phyloP scores from a whole-genome alignment of 1,140 invertebrate species.

The Dendrolimus punctatus region DNA sequence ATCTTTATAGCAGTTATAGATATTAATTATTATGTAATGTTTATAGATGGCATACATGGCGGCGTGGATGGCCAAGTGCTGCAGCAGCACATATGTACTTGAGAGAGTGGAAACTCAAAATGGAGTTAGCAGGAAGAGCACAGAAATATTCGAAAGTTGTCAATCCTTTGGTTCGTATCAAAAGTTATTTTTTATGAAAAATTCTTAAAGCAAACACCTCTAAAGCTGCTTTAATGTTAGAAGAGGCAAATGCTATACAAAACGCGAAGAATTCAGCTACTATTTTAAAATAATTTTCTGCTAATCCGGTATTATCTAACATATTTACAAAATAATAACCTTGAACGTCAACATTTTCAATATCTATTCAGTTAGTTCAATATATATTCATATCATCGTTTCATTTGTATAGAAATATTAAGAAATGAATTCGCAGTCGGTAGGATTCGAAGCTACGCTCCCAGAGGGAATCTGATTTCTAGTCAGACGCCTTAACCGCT shows the following conservation, averaged over 20 bases:
- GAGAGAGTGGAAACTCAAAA: slow-evolving; percentile 56
- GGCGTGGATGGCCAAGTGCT: slow-evolving; percentile 49
- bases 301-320: too few species aligned
- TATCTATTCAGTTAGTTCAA: too few species aligned
- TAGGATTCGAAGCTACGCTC: slow-evolving; percentile 91
- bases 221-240: too few species aligned
- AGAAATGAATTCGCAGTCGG: slow-evolving; percentile 75
- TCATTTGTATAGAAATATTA: too few species aligned
- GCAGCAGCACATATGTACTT: slow-evolving; percentile 57
- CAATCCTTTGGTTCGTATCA: slow-evolving; percentile 42
- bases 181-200: background rate
- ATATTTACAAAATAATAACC: too few species aligned
- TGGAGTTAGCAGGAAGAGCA: slow-evolving; percentile 51
- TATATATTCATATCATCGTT: too few species aligned
- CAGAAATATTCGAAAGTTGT: slow-evolving; percentile 53
- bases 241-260: too few species aligned
- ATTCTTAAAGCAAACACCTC: too few species aligned
- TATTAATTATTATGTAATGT: slow-evolving; percentile 1
- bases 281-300: too few species aligned
- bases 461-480: slow-evolving; percentile 89
- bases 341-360: too few species aligned
- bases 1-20: too few species aligned
- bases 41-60: slow-evolving; percentile 57
- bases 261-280: too few species aligned
- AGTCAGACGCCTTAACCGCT: slow-evolving; percentile 50